A percentile compares a stretch with the other conserved stretches of the same genome.
Conservation (phyloP, 2,113 vertebrate species). For the Pseudorhombus dupliciocellatus region DNA sequence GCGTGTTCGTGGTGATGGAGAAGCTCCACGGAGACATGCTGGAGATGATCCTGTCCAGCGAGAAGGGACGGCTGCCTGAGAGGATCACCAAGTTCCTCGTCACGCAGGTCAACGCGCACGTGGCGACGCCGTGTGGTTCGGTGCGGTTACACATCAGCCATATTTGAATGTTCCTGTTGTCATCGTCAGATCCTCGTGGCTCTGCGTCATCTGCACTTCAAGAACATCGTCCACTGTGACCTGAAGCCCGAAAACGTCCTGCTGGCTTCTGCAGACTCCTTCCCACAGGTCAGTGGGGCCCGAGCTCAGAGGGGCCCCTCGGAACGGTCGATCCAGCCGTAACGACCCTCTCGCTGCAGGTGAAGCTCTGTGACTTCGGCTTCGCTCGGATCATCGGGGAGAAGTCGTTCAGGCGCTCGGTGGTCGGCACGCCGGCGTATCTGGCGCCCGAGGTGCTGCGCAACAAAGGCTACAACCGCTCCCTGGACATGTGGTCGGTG, state of each 20-base stretch:
- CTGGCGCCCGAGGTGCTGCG: conserved; percentile 95
- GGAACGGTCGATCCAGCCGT: no score
- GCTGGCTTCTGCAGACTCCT: conserved; percentile 92
- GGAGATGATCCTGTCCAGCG: conserved; percentile 99
- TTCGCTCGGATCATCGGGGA: conserved; percentile 98
- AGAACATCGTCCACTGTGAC: conserved; percentile 99
- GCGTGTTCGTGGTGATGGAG: conserved; percentile 99
- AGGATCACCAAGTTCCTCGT: conserved; percentile 97
- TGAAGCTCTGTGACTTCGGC: conserved; percentile 98
- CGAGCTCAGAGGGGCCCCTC: no score
- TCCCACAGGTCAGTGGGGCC: conserved; percentile 96
- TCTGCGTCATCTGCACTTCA: conserved; percentile 96
- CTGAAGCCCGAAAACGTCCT: conserved; percentile 98
- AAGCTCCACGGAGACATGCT: conserved; percentile 99
- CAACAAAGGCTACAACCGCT: conserved; percentile 98
- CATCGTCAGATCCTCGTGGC: conserved; percentile 91
- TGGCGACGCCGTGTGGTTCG: no score
- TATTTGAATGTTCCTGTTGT: conserved; percentile 10
- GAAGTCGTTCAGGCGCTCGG: conserved; percentile 95
- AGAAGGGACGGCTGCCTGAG: conserved; percentile 96
- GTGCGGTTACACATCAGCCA: no score
- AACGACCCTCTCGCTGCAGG: conserved; percentile 76
- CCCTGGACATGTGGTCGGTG: conserved; percentile 98
- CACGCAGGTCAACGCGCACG: conserved; percentile 85
- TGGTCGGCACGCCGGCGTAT: conserved; percentile 96